Evolutionary conservation across 2,888 invertebrate genomes (phyloP).

Genomic region (Noctua janthe): DNA sequence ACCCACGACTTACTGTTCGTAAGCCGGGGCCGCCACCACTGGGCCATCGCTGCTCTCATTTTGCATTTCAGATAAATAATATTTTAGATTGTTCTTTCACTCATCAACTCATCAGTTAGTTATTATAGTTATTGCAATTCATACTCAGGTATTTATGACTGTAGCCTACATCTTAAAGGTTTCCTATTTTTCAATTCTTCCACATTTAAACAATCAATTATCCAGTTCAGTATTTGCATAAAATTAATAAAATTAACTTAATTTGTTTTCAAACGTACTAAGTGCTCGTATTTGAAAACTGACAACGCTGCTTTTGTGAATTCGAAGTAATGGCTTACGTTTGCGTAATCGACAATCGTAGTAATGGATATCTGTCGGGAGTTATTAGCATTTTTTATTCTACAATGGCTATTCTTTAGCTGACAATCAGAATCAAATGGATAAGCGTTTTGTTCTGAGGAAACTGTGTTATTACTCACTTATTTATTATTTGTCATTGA

Average conservation of each 20-base stretch:
- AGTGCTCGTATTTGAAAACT: conserved; percentile 38
- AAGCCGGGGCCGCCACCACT: too few relatives aligned
- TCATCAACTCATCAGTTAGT: not conserved
- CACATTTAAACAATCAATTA: not conserved
- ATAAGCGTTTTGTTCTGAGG: not conserved
- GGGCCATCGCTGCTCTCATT: too few relatives aligned
- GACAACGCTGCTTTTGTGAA: conserved; percentile 33
- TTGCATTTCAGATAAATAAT: not conserved
- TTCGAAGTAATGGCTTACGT: conserved; percentile 27
- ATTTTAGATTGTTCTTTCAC: not conserved
- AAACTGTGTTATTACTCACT: not conserved
- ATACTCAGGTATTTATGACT: not conserved
- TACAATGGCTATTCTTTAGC: not conserved
- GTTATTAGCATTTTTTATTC: conserved; percentile 33
- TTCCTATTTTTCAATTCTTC: not conserved
- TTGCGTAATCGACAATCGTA: conserved; percentile 38
- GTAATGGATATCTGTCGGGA: conserved; percentile 52
- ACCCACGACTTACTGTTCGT: too few relatives aligned
- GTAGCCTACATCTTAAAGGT: not conserved
- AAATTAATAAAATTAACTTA: conserved; percentile 68
- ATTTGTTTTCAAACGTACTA: conserved; percentile 64
- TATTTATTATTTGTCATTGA: too few relatives aligned
- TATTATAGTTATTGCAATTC: too few relatives aligned
- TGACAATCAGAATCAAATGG: conserved; percentile 12
- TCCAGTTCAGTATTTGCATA: not conserved